phyloP scores from a whole-genome alignment of 2,888 invertebrate genomes.

The Euzophera pinguis region DNA sequence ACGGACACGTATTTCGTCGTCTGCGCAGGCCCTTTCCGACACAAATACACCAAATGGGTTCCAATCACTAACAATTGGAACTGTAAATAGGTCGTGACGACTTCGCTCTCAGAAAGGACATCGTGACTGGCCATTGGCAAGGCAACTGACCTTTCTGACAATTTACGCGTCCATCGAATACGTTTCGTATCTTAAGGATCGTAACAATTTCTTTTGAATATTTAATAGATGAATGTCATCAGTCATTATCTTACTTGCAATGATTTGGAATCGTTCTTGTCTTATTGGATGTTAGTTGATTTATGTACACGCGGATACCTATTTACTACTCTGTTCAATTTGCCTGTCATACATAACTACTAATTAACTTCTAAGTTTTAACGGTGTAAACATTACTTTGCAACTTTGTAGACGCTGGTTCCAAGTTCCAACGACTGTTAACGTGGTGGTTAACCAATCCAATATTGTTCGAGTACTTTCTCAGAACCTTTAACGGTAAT shows the following conservation, averaged over 20 bases:
- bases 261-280: too few species aligned
- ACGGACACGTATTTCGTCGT: neutral
- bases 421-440: neutral
- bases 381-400: neutral
- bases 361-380: too few species aligned
- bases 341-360: too few species aligned
- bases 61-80: constrained; percentile 53
- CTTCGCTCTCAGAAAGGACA: constrained; percentile 54
- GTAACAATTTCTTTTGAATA: constrained; percentile 14
- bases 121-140: constrained; percentile 53
- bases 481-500: constrained; percentile 66
- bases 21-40: constrained; percentile 2
- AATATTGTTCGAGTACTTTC: constrained; percentile 60
- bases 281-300: too few species aligned
- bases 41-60: constrained; percentile 21
- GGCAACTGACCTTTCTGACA: constrained; percentile 65
- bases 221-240: neutral
- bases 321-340: too few species aligned
- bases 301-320: too few species aligned
- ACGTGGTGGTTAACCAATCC: constrained; percentile 29
- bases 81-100: constrained; percentile 72
- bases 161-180: constrained; percentile 49
- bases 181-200: constrained; percentile 52
- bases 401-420: neutral
- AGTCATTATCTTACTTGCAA: too few species aligned